phyloP scores from a whole-genome alignment of 35 echinoderm and acorn worm genomes.

The Strongylocentrotus purpuratus region DNA sequence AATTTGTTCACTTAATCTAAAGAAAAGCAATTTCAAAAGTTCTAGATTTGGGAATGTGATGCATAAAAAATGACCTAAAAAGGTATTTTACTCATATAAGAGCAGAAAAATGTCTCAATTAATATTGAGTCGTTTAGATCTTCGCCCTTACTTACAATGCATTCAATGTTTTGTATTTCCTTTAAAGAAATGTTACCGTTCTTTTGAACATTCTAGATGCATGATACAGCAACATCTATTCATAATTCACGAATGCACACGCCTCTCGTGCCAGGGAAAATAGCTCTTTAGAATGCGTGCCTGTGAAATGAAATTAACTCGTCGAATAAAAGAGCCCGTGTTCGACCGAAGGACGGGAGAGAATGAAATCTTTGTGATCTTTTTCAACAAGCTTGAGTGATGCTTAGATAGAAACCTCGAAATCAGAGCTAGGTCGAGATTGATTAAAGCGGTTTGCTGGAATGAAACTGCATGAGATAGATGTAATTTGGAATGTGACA shows the following conservation, averaged over 20 bases:
- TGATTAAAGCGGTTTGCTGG: not conserved
- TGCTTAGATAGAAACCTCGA: not conserved
- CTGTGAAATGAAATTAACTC: conserved; percentile 5
- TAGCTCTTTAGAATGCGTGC: not conserved
- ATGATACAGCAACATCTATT: not conserved
- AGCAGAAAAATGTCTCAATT: no score
- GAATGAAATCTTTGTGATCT: not conserved
- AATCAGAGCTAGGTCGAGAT: not conserved
- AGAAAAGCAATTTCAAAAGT: no score
- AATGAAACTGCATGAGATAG: not conserved
- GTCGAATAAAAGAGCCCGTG: not conserved
- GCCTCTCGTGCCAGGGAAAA: not conserved
- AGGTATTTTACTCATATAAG: no score
- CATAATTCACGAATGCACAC: not conserved
- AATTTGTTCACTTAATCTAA: no score
- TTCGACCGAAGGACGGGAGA: not conserved
- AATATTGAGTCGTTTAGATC: no score
- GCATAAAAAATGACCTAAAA: no score
- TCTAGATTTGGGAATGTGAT: no score
- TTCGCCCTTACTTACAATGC: no score
- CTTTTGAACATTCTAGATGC: not conserved
- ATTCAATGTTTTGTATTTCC: no score
- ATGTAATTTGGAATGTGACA: no score
- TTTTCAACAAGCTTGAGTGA: not conserved
- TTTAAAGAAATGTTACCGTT: no score